Conservation (phyloP, 2,797 vertebrate genomes). For the Lepus oiostolus region DNA sequence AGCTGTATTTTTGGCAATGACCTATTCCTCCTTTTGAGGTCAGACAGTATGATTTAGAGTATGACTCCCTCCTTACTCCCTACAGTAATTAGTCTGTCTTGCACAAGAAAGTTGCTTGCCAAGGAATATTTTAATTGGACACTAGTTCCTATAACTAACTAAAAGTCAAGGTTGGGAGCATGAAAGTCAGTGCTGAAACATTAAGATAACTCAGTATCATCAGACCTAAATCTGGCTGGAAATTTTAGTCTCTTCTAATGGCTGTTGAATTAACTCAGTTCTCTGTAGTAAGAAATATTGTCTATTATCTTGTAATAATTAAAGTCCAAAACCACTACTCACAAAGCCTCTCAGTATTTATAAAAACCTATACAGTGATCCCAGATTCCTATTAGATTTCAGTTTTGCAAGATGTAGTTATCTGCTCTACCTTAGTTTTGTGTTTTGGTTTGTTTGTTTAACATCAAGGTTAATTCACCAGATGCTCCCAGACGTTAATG, state of each 20-base stretch:
- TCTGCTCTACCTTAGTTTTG: not conserved
- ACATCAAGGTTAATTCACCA: not conserved
- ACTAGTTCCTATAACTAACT: slow-evolving; percentile 54
- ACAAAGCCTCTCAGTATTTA: not conserved
- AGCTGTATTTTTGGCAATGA: not conserved
- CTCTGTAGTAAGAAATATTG: slow-evolving; percentile 9
- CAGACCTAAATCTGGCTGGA: not conserved
- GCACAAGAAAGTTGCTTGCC: slow-evolving; percentile 4
- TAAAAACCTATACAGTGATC: not conserved
- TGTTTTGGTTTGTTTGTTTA: not conserved
- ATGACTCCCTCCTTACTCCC: not conserved
- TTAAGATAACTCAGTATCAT: not conserved
- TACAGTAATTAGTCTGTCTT: slow-evolving; percentile 27
- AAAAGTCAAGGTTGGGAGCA: slow-evolving; percentile 54
- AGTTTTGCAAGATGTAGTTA: not conserved
- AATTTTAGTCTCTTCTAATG: slow-evolving; percentile 52
- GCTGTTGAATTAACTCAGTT: slow-evolving; percentile 32
- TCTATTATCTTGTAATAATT: not conserved
- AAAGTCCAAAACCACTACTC: not conserved
- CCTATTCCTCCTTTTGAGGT: slow-evolving; percentile 11
- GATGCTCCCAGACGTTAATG: slow-evolving; percentile 48
- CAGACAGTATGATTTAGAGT: slow-evolving; percentile 29
- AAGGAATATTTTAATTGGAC: slow-evolving; percentile 42
- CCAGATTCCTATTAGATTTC: not conserved
- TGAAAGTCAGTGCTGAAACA: slow-evolving; percentile 39